Percentiles rank a stretch among this genome's conserved stretches.
These are phyloP conservation scores for Brachypalpus laphriformis DNA, from an alignment of 2,888 invertebrate species.

Conservation along the genomic window DNA sequence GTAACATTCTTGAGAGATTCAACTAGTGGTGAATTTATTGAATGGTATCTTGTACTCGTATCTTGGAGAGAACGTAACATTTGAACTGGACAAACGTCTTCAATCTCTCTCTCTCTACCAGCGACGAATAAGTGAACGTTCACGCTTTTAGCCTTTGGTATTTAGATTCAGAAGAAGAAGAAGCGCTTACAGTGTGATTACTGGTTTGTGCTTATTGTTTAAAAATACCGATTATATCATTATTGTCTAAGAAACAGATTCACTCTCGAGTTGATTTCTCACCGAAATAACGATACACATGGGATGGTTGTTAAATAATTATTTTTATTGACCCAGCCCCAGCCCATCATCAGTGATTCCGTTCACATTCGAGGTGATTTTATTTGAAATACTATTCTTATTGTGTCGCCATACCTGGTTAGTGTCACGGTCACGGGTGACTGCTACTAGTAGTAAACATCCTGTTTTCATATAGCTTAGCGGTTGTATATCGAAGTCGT, in stretches of 20 bases:
- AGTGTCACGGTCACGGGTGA: not conserved
- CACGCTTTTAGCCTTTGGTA: slow-evolving; percentile 65
- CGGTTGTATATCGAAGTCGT: not conserved
- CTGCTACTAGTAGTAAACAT: not conserved
- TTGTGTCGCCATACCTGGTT: no score
- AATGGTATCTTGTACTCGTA: not conserved
- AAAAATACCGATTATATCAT: slow-evolving; percentile 60
- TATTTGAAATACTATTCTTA: slow-evolving; percentile 1
- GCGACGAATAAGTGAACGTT: slow-evolving; percentile 43
- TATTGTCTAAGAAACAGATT: not conserved
- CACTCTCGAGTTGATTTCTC: not conserved
- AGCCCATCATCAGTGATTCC: not conserved
- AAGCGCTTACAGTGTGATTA: slow-evolving; percentile 49
- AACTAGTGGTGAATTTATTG: slow-evolving; percentile 52
- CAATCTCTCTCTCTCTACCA: not conserved
- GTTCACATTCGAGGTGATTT: not conserved
- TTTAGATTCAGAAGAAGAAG: slow-evolving; percentile 45
- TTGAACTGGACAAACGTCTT: slow-evolving; percentile 61
- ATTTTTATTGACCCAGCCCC: not conserved
- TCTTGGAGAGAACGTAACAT: slow-evolving; percentile 1
- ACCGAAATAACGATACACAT: not conserved
- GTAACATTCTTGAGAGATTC: slow-evolving; percentile 28
- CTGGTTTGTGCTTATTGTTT: slow-evolving; percentile 48
- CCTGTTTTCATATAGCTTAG: not conserved
- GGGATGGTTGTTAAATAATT: not conserved